phyloP scores from a whole-genome alignment of 2,888 invertebrate genomes.

The Scaptomyza cyrtandrae region DNA sequence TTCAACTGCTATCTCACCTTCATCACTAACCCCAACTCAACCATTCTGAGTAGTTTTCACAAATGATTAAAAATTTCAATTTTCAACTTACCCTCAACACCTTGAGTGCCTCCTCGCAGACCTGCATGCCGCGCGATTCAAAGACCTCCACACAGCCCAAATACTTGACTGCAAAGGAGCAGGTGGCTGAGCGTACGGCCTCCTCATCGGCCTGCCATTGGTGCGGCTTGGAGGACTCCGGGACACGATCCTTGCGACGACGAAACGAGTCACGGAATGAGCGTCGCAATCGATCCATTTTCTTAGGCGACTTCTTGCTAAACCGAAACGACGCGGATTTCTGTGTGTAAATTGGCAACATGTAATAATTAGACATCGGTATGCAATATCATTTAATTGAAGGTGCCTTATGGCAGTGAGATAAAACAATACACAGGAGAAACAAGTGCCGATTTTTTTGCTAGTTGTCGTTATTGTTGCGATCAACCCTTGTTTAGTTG shows the following conservation, averaged over 20 bases:
- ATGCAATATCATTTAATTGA: background rate
- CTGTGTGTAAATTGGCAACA: slow-evolving; percentile 76
- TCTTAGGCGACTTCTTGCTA: slow-evolving; percentile 88
- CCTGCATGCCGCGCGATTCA: slow-evolving; percentile 99
- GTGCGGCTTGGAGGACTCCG: slow-evolving; percentile 97
- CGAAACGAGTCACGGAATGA: slow-evolving; percentile 98
- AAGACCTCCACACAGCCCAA: slow-evolving; percentile 99
- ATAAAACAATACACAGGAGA: slow-evolving; percentile 46
- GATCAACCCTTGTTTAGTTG: slow-evolving; percentile 54
- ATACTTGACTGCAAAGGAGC: slow-evolving; percentile 99
- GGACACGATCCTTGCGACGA: slow-evolving; percentile 93
- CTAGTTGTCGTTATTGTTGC: background rate
- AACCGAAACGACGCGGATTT: slow-evolving; percentile 86
- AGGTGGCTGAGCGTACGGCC: slow-evolving; percentile 97
- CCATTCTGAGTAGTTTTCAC: background rate
- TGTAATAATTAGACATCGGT: background rate
- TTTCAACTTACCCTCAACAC: slow-evolving; percentile 92
- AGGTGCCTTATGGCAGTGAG: slow-evolving; percentile 17
- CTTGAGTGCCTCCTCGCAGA: slow-evolving; percentile 99
- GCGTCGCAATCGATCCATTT: slow-evolving; percentile 94
- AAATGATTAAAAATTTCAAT: background rate
- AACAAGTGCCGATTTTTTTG: slow-evolving; percentile 76
- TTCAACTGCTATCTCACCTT: too few relatives aligned
- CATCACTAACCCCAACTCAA: too few relatives aligned
- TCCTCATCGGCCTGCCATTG: slow-evolving; percentile 99